Evolutionary conservation across 2,113 vertebrate species (phyloP).

Genomic region (Acanthisitta chloris): DNA sequence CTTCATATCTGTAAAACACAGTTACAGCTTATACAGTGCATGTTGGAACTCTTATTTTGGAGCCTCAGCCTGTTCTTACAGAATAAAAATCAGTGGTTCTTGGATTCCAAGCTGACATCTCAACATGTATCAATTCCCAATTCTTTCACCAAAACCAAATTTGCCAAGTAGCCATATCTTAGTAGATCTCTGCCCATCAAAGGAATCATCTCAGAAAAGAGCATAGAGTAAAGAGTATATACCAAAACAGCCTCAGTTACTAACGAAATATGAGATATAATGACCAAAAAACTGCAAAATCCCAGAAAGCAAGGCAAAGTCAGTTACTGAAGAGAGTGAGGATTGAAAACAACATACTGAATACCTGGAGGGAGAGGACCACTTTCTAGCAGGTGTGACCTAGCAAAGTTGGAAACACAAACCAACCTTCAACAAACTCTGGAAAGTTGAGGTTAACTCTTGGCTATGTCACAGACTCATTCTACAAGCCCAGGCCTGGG

Average conservation of each 20-base stretch:
- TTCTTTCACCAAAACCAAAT: neutral
- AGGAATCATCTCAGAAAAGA: neutral
- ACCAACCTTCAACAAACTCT: neutral
- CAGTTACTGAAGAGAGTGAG: neutral
- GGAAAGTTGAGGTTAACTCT: neutral
- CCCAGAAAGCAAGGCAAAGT: neutral
- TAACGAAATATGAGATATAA: neutral
- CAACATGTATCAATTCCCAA: neutral
- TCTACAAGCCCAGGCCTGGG: neutral
- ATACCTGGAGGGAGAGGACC: neutral
- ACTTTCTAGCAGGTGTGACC: neutral
- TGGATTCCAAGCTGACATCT: neutral
- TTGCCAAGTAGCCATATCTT: neutral
- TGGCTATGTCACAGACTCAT: neutral
- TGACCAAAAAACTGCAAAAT: neutral
- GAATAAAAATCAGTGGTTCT: neutral
- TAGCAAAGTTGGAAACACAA: neutral
- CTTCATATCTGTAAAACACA: neutral
- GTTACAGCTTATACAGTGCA: neutral
- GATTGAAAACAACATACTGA: neutral
- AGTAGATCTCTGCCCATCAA: neutral
- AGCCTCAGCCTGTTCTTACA: neutral
- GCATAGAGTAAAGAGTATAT: neutral
- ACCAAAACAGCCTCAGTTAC: neutral
- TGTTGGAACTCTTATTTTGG: neutral